A percentile compares a stretch with the other conserved stretches of the same genome.
phyloP scores from a whole-genome alignment of 1,140 invertebrate species.

The Lepidurus packardi region DNA sequence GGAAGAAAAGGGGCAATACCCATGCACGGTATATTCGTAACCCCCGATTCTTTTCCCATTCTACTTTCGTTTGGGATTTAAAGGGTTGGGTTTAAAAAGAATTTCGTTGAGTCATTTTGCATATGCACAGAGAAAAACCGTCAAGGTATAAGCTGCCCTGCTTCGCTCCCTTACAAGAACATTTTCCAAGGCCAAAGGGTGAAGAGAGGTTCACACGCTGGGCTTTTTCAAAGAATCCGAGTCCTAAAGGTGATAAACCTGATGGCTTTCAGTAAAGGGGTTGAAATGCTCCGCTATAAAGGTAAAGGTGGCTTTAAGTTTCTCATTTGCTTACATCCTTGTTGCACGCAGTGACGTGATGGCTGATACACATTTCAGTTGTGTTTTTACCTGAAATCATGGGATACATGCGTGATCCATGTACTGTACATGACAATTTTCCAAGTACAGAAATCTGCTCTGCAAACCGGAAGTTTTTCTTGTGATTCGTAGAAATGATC shows the following conservation, averaged over 20 bases:
- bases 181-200: not conserved
- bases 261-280: not conserved
- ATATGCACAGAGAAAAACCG: constrained; percentile 11
- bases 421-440: not conserved
- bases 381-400: not conserved
- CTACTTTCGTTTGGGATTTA: not conserved
- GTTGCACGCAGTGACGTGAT: not conserved
- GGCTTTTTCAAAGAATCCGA: not conserved
- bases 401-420: not conserved
- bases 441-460: not conserved
- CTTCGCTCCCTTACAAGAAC: not conserved
- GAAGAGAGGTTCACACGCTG: not conserved
- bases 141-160: not conserved
- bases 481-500: not conserved
- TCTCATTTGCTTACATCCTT: not conserved
- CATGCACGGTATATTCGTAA: not conserved
- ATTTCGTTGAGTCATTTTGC: constrained; percentile 22
- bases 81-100: not conserved
- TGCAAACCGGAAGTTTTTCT: not conserved
- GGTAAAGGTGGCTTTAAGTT: not conserved
- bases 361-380: not conserved
- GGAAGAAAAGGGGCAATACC: not conserved
- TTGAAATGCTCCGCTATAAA: not conserved
- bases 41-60: not conserved
- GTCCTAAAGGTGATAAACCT: constrained; percentile 5